Conservation (phyloP, 1,140 invertebrate genomes). For the Cherax quadricarinatus region DNA sequence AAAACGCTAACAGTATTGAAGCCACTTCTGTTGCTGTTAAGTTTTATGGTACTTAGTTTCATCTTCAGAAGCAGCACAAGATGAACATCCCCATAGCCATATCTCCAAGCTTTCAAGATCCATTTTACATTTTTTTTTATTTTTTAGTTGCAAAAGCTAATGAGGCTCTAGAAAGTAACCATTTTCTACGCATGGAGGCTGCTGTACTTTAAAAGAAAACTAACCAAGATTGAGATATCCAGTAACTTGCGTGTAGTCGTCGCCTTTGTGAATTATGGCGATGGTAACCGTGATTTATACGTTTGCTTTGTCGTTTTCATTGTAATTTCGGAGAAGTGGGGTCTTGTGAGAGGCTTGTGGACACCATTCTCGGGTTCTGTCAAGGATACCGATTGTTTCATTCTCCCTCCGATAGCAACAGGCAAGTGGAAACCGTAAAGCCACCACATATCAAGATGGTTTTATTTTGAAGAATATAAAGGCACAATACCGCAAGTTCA, state of each 20-base stretch:
- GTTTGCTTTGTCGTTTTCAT: not conserved
- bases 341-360: not conserved
- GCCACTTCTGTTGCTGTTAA: not conserved
- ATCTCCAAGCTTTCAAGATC: conserved; percentile 40
- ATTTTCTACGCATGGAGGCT: conserved; percentile 39
- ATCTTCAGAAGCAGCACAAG: conserved; percentile 28
- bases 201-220: conserved; percentile 1
- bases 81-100: conserved; percentile 44
- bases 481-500: too few species aligned
- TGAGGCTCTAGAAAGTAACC: conserved; percentile 1
- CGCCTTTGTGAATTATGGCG: not conserved
- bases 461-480: too few species aligned
- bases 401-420: too few species aligned
- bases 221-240: conserved; percentile 1
- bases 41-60: not conserved
- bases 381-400: not conserved
- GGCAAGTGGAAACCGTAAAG: too few species aligned
- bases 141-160: not conserved
- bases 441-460: too few species aligned
- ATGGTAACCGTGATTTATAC: not conserved
- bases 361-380: not conserved
- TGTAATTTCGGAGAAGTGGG: not conserved
- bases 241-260: conserved; percentile 32
- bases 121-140: not conserved
- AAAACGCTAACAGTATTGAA: not conserved